These are phyloP conservation scores for Lepidocyrtinus sp. DNA, from an alignment of 2,888 invertebrate species.

Conservation along the genomic window DNA sequence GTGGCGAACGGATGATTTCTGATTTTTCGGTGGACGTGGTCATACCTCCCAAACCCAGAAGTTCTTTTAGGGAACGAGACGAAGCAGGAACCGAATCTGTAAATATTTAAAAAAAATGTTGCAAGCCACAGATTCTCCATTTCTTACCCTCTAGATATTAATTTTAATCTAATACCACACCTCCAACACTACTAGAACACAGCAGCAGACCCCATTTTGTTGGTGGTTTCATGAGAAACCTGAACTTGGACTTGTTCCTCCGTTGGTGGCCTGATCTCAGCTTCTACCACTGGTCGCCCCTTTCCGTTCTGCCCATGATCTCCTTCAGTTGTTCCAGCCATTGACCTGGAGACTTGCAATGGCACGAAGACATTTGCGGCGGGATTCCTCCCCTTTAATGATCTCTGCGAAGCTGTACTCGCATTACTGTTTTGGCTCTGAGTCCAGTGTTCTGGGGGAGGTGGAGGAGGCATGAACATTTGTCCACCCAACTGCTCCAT, in stretches of 20 bases:
- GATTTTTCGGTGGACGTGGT: background rate
- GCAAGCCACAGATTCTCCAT: too few species aligned
- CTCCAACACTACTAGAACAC: too few species aligned
- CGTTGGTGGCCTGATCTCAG: background rate
- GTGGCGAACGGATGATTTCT: too few species aligned
- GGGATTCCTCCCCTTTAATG: background rate
- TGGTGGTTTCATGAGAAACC: too few species aligned
- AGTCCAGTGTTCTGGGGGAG: constrained; percentile 52
- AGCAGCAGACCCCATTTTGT: too few species aligned
- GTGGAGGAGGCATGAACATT: constrained; percentile 36
- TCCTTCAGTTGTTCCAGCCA: too few species aligned
- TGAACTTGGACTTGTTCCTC: too few species aligned
- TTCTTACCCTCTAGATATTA: too few species aligned
- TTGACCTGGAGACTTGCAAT: constrained; percentile 49
- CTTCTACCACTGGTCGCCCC: background rate
- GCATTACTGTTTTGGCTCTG: constrained; percentile 21
- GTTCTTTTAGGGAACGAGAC: constrained; percentile 36
- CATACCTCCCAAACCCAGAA: too few species aligned
- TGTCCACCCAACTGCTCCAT: background rate
- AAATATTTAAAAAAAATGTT: constrained; percentile 20
- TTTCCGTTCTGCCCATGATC: too few species aligned
- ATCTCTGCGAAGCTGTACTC: background rate
- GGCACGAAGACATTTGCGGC: constrained; percentile 42
- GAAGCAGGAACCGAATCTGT: constrained; percentile 24
- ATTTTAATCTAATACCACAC: too few species aligned